Evolutionary conservation across 2,888 invertebrate genomes (phyloP).

Genomic region (Trisateles emortualis): DNA sequence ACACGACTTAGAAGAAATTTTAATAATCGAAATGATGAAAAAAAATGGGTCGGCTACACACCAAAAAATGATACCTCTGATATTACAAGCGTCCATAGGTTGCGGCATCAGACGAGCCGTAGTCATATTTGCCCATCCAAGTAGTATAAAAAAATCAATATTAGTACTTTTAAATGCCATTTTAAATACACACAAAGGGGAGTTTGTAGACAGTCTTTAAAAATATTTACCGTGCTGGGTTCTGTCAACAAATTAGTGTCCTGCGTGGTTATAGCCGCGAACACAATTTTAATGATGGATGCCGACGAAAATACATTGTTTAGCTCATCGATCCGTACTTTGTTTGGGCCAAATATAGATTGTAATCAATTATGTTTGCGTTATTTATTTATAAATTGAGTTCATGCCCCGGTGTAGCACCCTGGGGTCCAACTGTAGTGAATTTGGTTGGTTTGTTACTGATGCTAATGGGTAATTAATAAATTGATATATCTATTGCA

Average conservation of each 20-base stretch:
- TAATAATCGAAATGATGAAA: too few relatives aligned
- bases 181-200: neutral
- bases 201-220: conserved; percentile 19
- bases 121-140: too few relatives aligned
- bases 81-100: too few relatives aligned
- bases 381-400: conserved; percentile 19
- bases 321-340: conserved; percentile 12
- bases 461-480: too few relatives aligned
- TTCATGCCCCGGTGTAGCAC: neutral
- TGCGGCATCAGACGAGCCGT: too few relatives aligned
- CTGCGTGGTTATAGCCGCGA: conserved; percentile 23
- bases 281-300: conserved; percentile 26
- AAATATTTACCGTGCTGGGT: conserved; percentile 38
- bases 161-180: neutral
- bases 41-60: too few relatives aligned
- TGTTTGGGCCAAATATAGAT: conserved; percentile 21
- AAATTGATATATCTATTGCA: too few relatives aligned
- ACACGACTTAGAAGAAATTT: too few relatives aligned
- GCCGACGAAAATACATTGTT: conserved; percentile 24
- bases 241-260: conserved; percentile 64
- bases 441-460: neutral
- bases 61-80: too few relatives aligned
- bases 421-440: neutral
- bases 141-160: neutral
- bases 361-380: conserved; percentile 16